These are phyloP conservation scores for Python bivittatus DNA, from an alignment of 2,113 vertebrate genomes.

Conservation along the genomic window DNA sequence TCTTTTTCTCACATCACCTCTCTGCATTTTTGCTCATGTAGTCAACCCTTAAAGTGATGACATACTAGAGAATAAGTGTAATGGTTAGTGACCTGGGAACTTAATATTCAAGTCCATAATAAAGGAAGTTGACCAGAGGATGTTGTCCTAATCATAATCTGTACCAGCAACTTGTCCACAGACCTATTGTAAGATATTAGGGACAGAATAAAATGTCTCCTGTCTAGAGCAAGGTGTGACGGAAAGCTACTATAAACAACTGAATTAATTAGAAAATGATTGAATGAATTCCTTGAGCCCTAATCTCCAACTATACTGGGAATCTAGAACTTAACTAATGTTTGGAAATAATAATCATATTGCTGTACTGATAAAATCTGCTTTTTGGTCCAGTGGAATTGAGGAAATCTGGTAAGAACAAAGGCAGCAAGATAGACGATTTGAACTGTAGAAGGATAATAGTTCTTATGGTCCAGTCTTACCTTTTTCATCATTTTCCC, in stretches of 20 bases:
- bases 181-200: not conserved
- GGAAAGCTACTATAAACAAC: not conserved
- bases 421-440: not conserved
- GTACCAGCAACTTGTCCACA: not conserved
- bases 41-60: not conserved
- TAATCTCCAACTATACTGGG: not conserved
- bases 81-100: not conserved
- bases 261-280: not conserved
- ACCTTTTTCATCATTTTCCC: not conserved
- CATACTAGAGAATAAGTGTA: not conserved
- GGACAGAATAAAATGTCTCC: not conserved
- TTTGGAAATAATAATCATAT: not conserved
- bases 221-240: not conserved
- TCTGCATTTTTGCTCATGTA: not conserved
- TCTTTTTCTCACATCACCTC: not conserved
- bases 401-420: not conserved
- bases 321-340: not conserved
- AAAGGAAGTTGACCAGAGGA: not conserved
- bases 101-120: not conserved
- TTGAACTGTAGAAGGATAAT: not conserved
- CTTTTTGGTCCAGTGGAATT: not conserved
- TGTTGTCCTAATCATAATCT: not conserved
- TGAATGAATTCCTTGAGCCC: not conserved
- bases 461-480: not conserved
- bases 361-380: not conserved